These are phyloP conservation scores for Rutpela maculata DNA, from an alignment of 2,888 invertebrate genomes.

Conservation along the genomic window DNA sequence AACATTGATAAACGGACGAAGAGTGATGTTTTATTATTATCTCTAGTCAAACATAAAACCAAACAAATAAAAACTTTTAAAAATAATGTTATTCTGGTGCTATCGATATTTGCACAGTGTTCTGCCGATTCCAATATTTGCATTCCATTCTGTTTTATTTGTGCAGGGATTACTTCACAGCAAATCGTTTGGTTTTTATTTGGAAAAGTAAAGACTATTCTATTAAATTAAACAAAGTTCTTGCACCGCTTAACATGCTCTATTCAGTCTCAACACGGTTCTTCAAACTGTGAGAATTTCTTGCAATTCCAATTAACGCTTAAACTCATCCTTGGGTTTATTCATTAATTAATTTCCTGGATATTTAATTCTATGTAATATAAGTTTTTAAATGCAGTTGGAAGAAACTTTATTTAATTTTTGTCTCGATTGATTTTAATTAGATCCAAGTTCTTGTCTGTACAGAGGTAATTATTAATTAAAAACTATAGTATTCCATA, in stretches of 20 bases:
- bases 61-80: constrained; percentile 28
- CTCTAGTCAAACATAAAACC: constrained; percentile 22
- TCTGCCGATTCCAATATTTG: constrained; percentile 30
- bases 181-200: constrained; percentile 15
- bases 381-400: not conserved
- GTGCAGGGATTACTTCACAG: constrained; percentile 1
- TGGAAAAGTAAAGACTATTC: not conserved
- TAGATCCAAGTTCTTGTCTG: not conserved
- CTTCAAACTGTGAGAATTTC: not conserved
- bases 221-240: constrained; percentile 3
- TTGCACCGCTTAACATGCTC: not conserved
- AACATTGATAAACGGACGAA: not conserved
- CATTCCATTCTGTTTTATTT: constrained; percentile 35
- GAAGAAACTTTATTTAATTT: not conserved
- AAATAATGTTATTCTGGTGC: constrained; percentile 29
- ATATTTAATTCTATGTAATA: not conserved
- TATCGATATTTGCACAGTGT: constrained; percentile 25
- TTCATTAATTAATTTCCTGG: not conserved
- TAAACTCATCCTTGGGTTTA: not conserved
- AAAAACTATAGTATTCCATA: no score
- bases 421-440: not conserved
- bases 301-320: not conserved
- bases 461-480: no score
- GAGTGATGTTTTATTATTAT: constrained; percentile 12
- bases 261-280: not conserved